Evolutionary conservation across 2,888 invertebrate species (phyloP), one percentile per base, ranked within the genome.

Genomic region (Platycnemis pennipes): DNA sequence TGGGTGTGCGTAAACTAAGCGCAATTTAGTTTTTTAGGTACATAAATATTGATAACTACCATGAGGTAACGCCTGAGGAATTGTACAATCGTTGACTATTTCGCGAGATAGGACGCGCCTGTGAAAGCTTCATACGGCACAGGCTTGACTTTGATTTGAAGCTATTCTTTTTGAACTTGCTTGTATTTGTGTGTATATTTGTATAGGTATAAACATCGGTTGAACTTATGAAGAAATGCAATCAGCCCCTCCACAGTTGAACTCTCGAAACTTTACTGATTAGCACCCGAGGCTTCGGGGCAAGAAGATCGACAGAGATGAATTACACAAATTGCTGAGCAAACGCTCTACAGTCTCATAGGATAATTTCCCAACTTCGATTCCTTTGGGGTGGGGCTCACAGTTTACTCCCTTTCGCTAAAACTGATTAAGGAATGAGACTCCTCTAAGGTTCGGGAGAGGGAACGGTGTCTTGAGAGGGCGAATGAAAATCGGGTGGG

Each of bases 291-390:
- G 77, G 31, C 31, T 31, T 22, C 31, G n/a, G 26, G 77, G 77
- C 37, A 37, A 77, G 37, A 77, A 11, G 77, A 77, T 77, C 77
- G 77, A 77, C 77, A 37, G 77, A 37, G 77, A 77, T 77, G 77
- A 77, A 77, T 77, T 26, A 37, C 77, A 37, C 37, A 77, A 77
- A 77, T 77, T 77, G 77, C 77, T 37, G 77, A 37, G 77, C 31
- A 77, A 77, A 77, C 77, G 31, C 77, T 77, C 77, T 37, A 11
- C 1, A 77, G 77, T 2, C 37, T 77, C 37, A 31, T 77, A 37
- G 77, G 77, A 77, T 77, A 77, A 77, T 77, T 26, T 77, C 77
- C 37, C 22, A 77, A 77, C 77, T 77, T 77, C 77, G 77, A 77
- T 77, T 77, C 77, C 13, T 11, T 26, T 8, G 77, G 13, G 77